These are phyloP conservation scores for Orchesella cincta DNA, from an alignment of 1,140 invertebrate species.

Conservation along the genomic window DNA sequence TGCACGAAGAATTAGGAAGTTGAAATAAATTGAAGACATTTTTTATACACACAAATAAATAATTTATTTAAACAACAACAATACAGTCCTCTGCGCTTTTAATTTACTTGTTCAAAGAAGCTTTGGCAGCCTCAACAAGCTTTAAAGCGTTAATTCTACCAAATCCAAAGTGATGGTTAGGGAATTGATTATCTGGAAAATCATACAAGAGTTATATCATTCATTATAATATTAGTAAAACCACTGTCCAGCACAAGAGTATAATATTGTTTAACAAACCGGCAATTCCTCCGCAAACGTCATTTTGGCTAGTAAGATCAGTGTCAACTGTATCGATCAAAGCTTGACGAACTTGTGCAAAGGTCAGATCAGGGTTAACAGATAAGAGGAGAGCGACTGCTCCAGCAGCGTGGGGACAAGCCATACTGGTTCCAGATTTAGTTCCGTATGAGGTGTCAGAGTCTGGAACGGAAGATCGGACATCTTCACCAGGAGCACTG, in stretches of 20 bases:
- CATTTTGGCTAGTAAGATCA: not conserved
- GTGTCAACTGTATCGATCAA: not conserved
- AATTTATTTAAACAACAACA: too few species aligned
- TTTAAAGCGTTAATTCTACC: slow-evolving; percentile 7
- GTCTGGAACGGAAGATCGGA: slow-evolving; percentile 9
- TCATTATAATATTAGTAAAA: too few species aligned
- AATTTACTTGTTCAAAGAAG: not conserved
- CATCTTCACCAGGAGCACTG: slow-evolving; percentile 2
- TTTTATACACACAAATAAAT: too few species aligned
- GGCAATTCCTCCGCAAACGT: not conserved
- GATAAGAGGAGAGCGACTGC: not conserved
- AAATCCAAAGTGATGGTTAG: not conserved
- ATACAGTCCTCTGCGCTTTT: not conserved
- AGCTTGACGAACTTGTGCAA: not conserved
- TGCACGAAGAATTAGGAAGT: too few species aligned
- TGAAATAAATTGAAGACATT: too few species aligned
- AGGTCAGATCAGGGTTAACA: slow-evolving; percentile 4
- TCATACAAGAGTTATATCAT: too few species aligned
- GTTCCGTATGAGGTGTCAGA: slow-evolving; percentile 29
- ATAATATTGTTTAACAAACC: too few species aligned
- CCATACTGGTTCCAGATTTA: slow-evolving; percentile 23
- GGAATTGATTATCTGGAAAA: not conserved
- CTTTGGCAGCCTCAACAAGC: not conserved
- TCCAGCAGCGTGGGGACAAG: slow-evolving; percentile 32
- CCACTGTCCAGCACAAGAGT: too few species aligned